Evolutionary conservation across 2,797 vertebrate species (phyloP), one percentile per base, ranked within the genome.

Genomic region (Amblyopsis hoosieri): DNA sequence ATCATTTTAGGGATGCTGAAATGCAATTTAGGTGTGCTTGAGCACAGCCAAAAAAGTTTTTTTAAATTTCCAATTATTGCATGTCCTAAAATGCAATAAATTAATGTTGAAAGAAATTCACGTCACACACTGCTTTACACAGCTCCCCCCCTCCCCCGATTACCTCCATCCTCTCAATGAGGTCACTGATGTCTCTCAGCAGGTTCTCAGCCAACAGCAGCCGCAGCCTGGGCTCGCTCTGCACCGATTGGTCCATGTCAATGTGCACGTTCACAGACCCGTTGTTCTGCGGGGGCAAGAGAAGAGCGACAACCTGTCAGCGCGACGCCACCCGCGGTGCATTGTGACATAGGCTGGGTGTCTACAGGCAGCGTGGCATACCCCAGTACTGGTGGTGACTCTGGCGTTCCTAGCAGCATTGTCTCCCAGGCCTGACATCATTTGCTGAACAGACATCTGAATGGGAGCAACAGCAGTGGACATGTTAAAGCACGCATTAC

Each of bases 231-330:
- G 96, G 94, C 78, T 97, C 96, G 9, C 96, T 97, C 90, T 97
- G 90, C 29, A 92, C 81, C 1, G 90, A 87, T 53, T 93, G 93
- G 80, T 96, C 95, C 94, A 97, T 90, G 79, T 97, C 96, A 61
- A 97, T 95, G 90, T 96, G 95, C 71, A 97, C 94, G 68, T 96
- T 95, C 79, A 97, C 93, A 17, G 95, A 94, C 55, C 95, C 95
- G 46, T 93, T 93, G 80, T 80, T 92, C 92, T 93, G 72, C 12
- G 75, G 82, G 2, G 37, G 2, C 15, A 45, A 19, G 33, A 69
- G 71, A 47, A 58, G 42, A 1, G 12, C 67, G 53, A 73, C 45
- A 67, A 53, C 57, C 15, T 69, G 57, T 37, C 33, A 57, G 33
- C 31, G 15, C 3, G 2, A 50, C n/a, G 6, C n/a, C 37, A 10